Evolutionary conservation across 2,113 vertebrate species (phyloP), one percentile per base, ranked within the genome.

Genomic region (Daphoenositta chrysoptera): DNA sequence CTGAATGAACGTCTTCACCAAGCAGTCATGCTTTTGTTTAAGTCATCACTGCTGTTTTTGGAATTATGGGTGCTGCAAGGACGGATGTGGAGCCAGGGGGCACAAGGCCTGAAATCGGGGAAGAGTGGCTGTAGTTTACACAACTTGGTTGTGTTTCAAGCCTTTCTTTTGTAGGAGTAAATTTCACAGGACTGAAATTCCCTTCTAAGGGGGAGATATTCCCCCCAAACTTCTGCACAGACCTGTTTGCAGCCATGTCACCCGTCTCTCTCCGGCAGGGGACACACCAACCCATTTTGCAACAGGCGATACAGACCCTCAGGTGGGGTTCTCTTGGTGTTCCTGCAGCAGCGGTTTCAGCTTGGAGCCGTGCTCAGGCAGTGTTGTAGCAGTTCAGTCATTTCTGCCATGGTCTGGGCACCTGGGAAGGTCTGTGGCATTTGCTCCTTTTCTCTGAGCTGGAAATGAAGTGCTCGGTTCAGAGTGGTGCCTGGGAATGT

Each of bases 271-370:
- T 53, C 30, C n/a, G 8, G 64, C 15, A 17, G 13, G 57, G 47
- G 33, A 37, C 30, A n/a, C 69, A n/a, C 7, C 26, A 83, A 9
- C 10, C 12, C 11, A 1, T 61, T 58, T 22, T 56, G 20, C 15
- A 45, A 0, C 8, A 33, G 48, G 30, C 37, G 50, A 31, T 17
- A 1, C 8, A 76, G 77, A 54, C 83, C 35, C 60, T 81, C 56
- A 2, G 0, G 1, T 2, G 4, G 42, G 24, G 26, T 33, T 57
- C 15, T 50, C 0, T 35, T 70, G 78, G 5, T 23, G 22, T 78
- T 87, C 47, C 39, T 2, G 3, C 39, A 27, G 65, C 54, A 24
- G 58, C 53, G 45, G 12, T 78, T 83, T 45, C 39, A 76, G 33
- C 66, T 37, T 37, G 60, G 23, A 51, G 42, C 66, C 27, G 1